These are phyloP conservation scores for Drosophila willistoni DNA, from an alignment of 1,140 invertebrate genomes.

Conservation along the genomic window DNA sequence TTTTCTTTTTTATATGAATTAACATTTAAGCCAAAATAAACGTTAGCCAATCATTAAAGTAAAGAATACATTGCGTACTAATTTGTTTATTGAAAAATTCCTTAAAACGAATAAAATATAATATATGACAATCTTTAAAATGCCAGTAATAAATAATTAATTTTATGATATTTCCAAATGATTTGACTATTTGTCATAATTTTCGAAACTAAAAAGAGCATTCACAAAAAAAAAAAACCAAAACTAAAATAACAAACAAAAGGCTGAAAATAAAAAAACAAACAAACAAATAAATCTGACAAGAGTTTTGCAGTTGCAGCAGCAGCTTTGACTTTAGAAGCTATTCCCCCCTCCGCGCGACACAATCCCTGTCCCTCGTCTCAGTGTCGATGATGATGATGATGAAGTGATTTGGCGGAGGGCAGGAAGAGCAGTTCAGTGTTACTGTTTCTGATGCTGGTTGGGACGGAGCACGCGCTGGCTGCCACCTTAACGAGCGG, in stretches of 20 bases:
- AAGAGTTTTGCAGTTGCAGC: conserved; percentile 64
- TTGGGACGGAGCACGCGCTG: conserved; percentile 73
- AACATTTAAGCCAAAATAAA: too few relatives aligned
- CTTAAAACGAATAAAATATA: too few relatives aligned
- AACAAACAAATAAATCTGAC: conserved; percentile 73
- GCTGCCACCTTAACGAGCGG: conserved; percentile 75
- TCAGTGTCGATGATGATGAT: conserved; percentile 30
- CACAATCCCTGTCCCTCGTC: conserved; percentile 8
- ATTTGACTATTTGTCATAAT: neutral
- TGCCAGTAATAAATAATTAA: too few relatives aligned
- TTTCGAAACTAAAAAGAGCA: conserved; percentile 19
- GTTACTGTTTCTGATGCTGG: conserved; percentile 17
- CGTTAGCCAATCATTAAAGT: too few relatives aligned
- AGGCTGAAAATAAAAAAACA: conserved; percentile 11
- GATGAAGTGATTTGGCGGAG: conserved; percentile 74
- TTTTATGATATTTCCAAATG: neutral
- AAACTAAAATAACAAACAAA: conserved; percentile 13
- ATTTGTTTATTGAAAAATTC: neutral
- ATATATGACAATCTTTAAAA: neutral
- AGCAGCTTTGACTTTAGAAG: conserved; percentile 72
- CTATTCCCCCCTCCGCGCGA: conserved; percentile 13
- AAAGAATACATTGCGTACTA: neutral
- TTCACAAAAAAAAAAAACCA: conserved; percentile 19
- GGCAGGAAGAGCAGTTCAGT: conserved; percentile 14
- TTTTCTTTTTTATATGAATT: too few relatives aligned